These are phyloP conservation scores for Callionymus lyra DNA, from an alignment of 2,113 vertebrate genomes.

Conservation along the genomic window DNA sequence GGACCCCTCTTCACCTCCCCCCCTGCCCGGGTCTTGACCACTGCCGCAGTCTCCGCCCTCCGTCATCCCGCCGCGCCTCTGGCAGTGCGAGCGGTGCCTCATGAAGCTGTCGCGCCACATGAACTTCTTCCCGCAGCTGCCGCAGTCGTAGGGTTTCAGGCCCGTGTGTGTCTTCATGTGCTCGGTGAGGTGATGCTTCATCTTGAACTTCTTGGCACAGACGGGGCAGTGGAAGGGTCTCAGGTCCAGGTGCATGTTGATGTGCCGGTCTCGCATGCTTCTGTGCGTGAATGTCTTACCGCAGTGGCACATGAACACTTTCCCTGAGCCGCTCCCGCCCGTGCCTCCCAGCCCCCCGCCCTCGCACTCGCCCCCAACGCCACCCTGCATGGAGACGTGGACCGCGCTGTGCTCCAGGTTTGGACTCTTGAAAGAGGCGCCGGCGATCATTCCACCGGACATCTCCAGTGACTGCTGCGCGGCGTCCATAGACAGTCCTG, in stretches of 20 bases:
- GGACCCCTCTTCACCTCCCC: too few species aligned
- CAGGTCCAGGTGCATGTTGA: constrained; percentile 94
- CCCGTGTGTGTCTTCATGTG: constrained; percentile 95
- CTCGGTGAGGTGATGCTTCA: constrained; percentile 93
- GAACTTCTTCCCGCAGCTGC: constrained; percentile 82
- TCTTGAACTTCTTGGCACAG: constrained; percentile 90
- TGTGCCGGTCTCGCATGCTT: constrained; percentile 87
- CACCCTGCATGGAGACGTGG: constrained; percentile 46
- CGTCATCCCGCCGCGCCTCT: constrained; percentile 60
- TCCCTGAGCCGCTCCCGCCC: constrained; percentile 48
- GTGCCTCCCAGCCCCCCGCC: constrained; percentile 5
- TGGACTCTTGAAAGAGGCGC: constrained; percentile 46
- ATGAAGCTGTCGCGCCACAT: constrained; percentile 95
- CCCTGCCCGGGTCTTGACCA: constrained; percentile 11
- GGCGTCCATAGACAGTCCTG: constrained; percentile 41
- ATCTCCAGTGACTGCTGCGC: constrained; percentile 33
- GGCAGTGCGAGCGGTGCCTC: constrained; percentile 82
- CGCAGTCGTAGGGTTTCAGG: constrained; percentile 84
- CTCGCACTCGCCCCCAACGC: constrained; percentile 24
- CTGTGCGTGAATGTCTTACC: constrained; percentile 89
- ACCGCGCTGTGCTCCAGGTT: constrained; percentile 59
- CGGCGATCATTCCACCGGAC: constrained; percentile 41
- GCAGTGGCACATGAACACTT: constrained; percentile 89
- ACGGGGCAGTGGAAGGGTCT: constrained; percentile 87
- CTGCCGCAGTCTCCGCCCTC: constrained; percentile 16